These are phyloP conservation scores for Euplexia lucipara DNA, from an alignment of 2,888 invertebrate genomes.

Conservation along the genomic window DNA sequence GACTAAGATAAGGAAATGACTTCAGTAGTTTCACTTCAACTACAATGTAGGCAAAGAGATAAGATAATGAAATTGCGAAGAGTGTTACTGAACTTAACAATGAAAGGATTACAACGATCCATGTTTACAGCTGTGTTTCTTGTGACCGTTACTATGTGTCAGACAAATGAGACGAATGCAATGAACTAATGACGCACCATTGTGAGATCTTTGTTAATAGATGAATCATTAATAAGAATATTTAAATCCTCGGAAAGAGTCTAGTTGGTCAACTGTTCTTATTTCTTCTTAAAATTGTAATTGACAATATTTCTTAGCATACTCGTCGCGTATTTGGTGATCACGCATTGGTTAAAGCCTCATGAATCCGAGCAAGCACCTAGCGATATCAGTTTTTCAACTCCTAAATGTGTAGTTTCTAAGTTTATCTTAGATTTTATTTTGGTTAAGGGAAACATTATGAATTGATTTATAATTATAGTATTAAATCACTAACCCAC, in stretches of 20 bases:
- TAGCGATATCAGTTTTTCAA: too few species aligned
- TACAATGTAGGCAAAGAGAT: conserved; percentile 40
- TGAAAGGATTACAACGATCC: conserved; percentile 34
- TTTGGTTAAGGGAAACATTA: too few species aligned
- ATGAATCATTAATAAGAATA: conserved; percentile 10
- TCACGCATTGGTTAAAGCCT: too few species aligned
- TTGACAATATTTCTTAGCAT: neutral
- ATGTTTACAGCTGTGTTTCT: conserved; percentile 31
- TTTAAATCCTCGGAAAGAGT: neutral
- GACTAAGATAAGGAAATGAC: conserved; percentile 7
- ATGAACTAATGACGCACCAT: conserved; percentile 35
- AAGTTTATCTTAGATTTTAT: too few species aligned
- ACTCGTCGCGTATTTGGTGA: too few species aligned
- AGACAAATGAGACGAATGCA: conserved; percentile 21
- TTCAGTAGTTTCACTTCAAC: conserved; percentile 25
- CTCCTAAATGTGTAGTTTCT: too few species aligned
- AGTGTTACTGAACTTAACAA: conserved; percentile 55
- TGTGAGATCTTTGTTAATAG: neutral
- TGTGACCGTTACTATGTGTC: conserved; percentile 1
- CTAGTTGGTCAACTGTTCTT: neutral
- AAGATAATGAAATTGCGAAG: conserved; percentile 39
- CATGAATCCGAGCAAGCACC: too few species aligned
- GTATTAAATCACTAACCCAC: too few species aligned
- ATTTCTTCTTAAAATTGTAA: neutral
- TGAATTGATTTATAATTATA: too few species aligned